These are phyloP conservation scores for Gymnocypris eckloni DNA, from an alignment of 2,797 vertebrate species.

Conservation along the genomic window DNA sequence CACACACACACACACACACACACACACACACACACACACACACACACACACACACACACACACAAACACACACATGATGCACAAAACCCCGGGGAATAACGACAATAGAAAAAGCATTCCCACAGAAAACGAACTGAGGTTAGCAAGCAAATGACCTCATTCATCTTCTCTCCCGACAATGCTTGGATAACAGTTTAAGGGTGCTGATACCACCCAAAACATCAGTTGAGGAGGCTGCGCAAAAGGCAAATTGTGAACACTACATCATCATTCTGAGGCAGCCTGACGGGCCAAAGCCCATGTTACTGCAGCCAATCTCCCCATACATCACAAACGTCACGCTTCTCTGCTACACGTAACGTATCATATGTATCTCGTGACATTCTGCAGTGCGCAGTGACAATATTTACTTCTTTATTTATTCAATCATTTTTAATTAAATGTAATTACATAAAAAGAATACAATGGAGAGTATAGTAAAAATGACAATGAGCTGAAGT, in stretches of 20 bases:
- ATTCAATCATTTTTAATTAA: background rate
- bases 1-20: background rate
- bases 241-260: constrained; percentile 9
- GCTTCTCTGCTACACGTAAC: background rate
- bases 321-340: background rate
- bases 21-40: background rate
- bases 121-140: constrained; percentile 29
- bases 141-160: constrained; percentile 42
- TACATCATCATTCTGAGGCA: constrained; percentile 29
- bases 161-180: constrained; percentile 31
- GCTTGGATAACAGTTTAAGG: constrained; percentile 30
- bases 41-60: background rate
- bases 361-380: background rate
- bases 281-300: background rate
- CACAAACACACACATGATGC: background rate
- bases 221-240: background rate
- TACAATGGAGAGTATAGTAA: background rate
- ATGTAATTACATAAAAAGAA: background rate
- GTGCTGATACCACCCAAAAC: constrained; percentile 33
- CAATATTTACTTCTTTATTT: background rate
- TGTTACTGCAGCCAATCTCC: background rate
- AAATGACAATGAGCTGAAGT: background rate
- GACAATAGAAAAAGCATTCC: constrained; percentile 31
- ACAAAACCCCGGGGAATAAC: background rate
- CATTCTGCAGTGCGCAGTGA: background rate